These are phyloP conservation scores for Carcina quercana DNA, from an alignment of 2,888 invertebrate species.

Conservation along the genomic window DNA sequence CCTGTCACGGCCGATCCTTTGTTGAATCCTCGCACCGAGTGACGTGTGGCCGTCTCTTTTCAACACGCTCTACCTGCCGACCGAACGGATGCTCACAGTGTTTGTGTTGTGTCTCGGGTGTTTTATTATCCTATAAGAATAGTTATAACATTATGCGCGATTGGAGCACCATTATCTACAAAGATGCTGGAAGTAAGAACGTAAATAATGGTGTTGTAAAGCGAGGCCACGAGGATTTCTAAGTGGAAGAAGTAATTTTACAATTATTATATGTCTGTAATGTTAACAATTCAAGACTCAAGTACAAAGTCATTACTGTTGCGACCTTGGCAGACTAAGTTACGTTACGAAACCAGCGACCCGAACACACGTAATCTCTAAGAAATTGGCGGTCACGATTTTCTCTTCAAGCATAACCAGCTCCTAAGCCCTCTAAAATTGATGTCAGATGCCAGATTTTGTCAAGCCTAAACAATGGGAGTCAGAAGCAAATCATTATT, in stretches of 20 bases:
- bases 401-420: constrained; percentile 30
- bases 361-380: constrained; percentile 47
- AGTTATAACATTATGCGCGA: constrained; percentile 18
- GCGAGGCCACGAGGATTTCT: constrained; percentile 20
- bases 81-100: constrained; percentile 38
- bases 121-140: constrained; percentile 21
- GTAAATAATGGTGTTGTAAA: constrained; percentile 24
- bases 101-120: constrained; percentile 32
- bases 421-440: constrained; percentile 20
- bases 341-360: constrained; percentile 54
- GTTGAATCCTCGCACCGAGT: constrained; percentile 56
- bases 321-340: constrained; percentile 58
- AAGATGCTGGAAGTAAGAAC: constrained; percentile 25
- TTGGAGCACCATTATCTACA: constrained; percentile 23
- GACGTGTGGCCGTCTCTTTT: constrained; percentile 64
- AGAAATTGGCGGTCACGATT: constrained; percentile 55
- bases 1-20: constrained; percentile 60
- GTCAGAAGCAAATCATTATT: constrained; percentile 7
- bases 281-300: constrained; percentile 34
- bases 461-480: constrained; percentile 14
- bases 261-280: constrained; percentile 28
- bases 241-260: constrained; percentile 19
- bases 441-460: constrained; percentile 24
- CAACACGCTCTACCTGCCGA: constrained; percentile 46
- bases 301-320: constrained; percentile 53